Percentiles rank a stretch among this genome's conserved stretches.
These are phyloP conservation scores for Entelurus aequoreus DNA, from an alignment of 2,113 vertebrate genomes.

Conservation along the genomic window DNA sequence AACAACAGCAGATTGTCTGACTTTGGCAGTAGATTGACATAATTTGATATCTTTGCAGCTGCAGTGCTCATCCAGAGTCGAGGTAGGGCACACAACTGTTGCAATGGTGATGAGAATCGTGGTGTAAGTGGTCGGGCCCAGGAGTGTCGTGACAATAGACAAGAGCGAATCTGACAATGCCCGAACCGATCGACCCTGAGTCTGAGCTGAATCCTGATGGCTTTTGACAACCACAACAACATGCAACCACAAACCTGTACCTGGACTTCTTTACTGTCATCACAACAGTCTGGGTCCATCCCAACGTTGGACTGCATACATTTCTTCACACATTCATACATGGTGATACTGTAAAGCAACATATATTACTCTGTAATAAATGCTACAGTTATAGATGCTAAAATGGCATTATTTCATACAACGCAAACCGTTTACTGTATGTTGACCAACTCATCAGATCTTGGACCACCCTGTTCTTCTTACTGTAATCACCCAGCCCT, in stretches of 20 bases:
- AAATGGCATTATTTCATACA: too few species aligned
- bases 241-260: conserved; percentile 5
- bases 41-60: conserved; percentile 37
- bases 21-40: conserved; percentile 22
- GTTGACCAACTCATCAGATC: too few species aligned
- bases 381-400: too few species aligned
- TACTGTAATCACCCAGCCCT: too few species aligned
- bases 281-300: conserved; percentile 4
- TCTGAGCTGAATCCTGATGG: conserved; percentile 36
- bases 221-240: conserved; percentile 25
- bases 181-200: conserved; percentile 9
- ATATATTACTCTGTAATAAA: too few species aligned
- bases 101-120: conserved; percentile 55
- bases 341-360: conserved; percentile 14
- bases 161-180: conserved; percentile 47
- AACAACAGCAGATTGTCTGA: conserved; percentile 8
- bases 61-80: conserved; percentile 19
- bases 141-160: conserved; percentile 50
- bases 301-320: not conserved
- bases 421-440: too few species aligned
- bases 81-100: conserved; percentile 54
- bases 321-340: conserved; percentile 5
- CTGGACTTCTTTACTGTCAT: conserved; percentile 13
- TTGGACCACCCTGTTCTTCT: too few species aligned
- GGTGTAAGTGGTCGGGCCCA: conserved; percentile 36